Percentiles rank a stretch among this genome's conserved stretches.
These are phyloP conservation scores for Cassiopea andromeda DNA, from an alignment of 30 jellyfish, hydroid and myxozoan genomes.

Conservation along the genomic window DNA sequence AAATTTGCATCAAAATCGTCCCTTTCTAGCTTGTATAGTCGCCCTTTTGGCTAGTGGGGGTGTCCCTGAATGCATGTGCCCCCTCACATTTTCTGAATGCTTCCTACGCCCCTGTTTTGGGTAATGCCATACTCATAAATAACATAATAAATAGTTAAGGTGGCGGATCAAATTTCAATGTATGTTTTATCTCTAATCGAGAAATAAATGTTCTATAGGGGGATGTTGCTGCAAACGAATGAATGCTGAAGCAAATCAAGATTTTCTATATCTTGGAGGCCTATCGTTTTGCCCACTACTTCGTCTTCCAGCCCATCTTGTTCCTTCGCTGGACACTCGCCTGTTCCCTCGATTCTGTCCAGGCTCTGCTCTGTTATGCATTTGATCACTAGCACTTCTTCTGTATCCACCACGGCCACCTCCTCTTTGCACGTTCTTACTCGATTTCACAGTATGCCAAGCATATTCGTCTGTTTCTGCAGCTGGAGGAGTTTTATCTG, in stretches of 20 bases:
- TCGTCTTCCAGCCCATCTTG: conserved; percentile 23
- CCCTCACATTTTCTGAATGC: no score
- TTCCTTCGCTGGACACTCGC: conserved; percentile 50
- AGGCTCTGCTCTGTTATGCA: neutral
- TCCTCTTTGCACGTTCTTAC: conserved; percentile 13
- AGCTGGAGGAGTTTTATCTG: neutral
- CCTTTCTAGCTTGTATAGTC: no score
- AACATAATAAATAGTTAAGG: no score
- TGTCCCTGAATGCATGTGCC: no score
- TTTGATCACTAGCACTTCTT: conserved; percentile 51
- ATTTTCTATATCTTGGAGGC: neutral
- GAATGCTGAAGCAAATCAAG: neutral
- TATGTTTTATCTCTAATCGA: no score
- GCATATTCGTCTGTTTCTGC: conserved; percentile 11
- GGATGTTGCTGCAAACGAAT: neutral
- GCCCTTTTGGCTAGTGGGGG: no score
- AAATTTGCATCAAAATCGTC: no score
- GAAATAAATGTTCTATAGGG: neutral
- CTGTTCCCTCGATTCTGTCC: conserved; percentile 30
- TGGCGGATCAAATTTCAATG: no score
- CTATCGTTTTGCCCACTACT: conserved; percentile 5
- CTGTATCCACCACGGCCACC: conserved; percentile 29
- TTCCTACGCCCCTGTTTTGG: no score
- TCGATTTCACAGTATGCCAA: conserved; percentile 60
- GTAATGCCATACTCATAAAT: no score